A percentile compares a stretch with the other conserved stretches of the same genome.
Evolutionary conservation across 2,113 vertebrate species (phyloP).

Genomic region (western clawed frog (Xenopus tropicalis)): DNA sequence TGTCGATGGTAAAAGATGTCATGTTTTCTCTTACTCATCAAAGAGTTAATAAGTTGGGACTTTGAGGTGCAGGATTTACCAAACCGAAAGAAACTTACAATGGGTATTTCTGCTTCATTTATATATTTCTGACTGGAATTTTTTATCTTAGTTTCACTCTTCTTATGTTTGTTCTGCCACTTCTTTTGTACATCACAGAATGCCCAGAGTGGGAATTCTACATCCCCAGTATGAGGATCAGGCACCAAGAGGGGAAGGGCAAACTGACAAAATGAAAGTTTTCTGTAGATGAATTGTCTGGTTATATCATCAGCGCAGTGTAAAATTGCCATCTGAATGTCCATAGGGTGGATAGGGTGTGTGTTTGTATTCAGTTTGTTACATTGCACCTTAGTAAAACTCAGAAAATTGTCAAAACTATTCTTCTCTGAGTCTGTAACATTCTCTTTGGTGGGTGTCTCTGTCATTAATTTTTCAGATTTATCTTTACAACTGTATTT

Average conservation of each 20-base stretch:
- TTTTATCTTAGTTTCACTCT: slow-evolving; percentile 46
- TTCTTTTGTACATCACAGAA: slow-evolving; percentile 64
- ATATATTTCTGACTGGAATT: slow-evolving; percentile 49
- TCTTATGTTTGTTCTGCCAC: slow-evolving; percentile 31
- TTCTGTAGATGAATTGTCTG: slow-evolving; percentile 60
- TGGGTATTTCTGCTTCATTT: slow-evolving; percentile 52
- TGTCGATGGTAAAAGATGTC: slow-evolving; percentile 64
- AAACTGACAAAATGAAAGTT: slow-evolving; percentile 70
- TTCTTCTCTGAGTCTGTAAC: no score
- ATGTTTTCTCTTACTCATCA: slow-evolving; percentile 61
- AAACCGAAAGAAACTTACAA: slow-evolving; percentile 66
- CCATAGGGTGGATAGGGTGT: slow-evolving; percentile 62
- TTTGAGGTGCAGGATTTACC: slow-evolving; percentile 66
- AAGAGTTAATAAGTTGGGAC: slow-evolving; percentile 66
- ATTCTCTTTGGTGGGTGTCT: no score
- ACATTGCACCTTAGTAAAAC: no score
- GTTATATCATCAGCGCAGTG: slow-evolving; percentile 65
- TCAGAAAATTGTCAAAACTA: no score
- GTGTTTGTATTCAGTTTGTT: no score
- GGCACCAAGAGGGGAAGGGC: slow-evolving; percentile 68
- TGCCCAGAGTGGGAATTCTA: slow-evolving; percentile 65
- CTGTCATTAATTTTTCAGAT: no score
- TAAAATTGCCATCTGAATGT: slow-evolving; percentile 70
- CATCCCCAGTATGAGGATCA: slow-evolving; percentile 47
- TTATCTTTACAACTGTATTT: no score